Evolutionary conservation across 2,888 invertebrate species (phyloP), one percentile per base, ranked within the genome.

Genomic region (Epistrophella euchroma): DNA sequence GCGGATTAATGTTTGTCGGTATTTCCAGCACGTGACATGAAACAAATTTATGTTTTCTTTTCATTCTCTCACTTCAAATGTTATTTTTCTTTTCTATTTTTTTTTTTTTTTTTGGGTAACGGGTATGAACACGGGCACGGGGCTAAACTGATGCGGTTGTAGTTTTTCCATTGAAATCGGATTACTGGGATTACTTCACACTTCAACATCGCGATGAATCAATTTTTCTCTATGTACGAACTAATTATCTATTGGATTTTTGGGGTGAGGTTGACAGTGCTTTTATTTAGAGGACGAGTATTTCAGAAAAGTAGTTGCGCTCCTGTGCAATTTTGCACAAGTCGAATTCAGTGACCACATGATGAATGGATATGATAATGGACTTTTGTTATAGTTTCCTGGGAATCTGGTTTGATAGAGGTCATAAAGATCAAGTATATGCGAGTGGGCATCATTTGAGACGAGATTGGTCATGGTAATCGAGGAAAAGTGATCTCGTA

Each of bases 121-220:
- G 58, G 82, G n/a, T 56, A 56, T 2, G 2, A 52, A 56, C 28
- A n/a, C 35, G 73, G 73, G 70, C 62, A 78, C 60, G 73, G 60
- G 83, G 11, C 19, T 52, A 22, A 43, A 35, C 68, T 52, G 25
- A 22, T 25, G 28, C 25, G 64, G 47, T 37, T 79, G 68, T 40
- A 52, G 50, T 64, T 62, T 72, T 56, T 47, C 71, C 43, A 86
- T 86, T 82, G 86, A 82, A 86, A 86, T 77, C 77, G 82, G 86
- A 86, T 86, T 86, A 86, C 70, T 71, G 58, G 86, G 82, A 86
- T 86, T 86, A 86, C 86, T 86, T 86, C 86, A 86, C 86, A 86
- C 86, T 82, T 82, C 86, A 71, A 9, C 77, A 45, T 86, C 66
- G 70, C 56, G 86, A 86, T 86, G 82, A 86, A 86, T 86, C 86